A percentile compares a stretch with the other conserved stretches of the same genome.
These are phyloP conservation scores for Odontocerum albicorne DNA, from an alignment of 2,888 invertebrate species.

Conservation along the genomic window DNA sequence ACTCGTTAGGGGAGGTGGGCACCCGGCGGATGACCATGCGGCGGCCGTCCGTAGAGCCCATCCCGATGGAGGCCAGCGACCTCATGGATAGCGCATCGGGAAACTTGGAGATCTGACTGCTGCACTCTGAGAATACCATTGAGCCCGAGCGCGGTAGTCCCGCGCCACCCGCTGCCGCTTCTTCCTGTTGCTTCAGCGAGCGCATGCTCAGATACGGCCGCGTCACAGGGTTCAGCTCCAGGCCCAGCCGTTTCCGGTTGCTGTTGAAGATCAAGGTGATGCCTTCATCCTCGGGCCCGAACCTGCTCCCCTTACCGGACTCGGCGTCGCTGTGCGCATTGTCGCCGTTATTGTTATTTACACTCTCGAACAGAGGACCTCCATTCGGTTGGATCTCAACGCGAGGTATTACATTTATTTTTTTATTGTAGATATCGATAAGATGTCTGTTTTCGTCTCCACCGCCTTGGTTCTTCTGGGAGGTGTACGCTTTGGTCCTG, in stretches of 20 bases:
- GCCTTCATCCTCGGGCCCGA: slow-evolving; percentile 24
- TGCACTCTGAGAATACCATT: slow-evolving; percentile 63
- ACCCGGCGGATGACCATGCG: slow-evolving; percentile 83
- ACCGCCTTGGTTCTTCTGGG: background rate
- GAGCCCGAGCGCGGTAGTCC: slow-evolving; percentile 45
- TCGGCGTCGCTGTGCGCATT: slow-evolving; percentile 12
- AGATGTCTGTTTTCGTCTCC: slow-evolving; percentile 16
- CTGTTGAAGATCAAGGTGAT: slow-evolving; percentile 31
- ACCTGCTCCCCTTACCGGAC: background rate
- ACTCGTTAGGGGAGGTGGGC: slow-evolving; percentile 82
- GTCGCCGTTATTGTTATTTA: slow-evolving; percentile 5
- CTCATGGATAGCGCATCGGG: slow-evolving; percentile 74
- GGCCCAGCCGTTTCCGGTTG: slow-evolving; percentile 37
- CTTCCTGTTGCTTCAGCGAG: slow-evolving; percentile 46
- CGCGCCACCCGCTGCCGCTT: slow-evolving; percentile 44
- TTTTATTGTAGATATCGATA: slow-evolving; percentile 19
- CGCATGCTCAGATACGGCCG: slow-evolving; percentile 46
- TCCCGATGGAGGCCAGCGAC: slow-evolving; percentile 81
- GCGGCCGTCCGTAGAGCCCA: slow-evolving; percentile 87
- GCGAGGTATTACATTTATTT: slow-evolving; percentile 7
- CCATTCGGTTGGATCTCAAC: slow-evolving; percentile 1
- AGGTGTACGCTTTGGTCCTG: slow-evolving; percentile 25
- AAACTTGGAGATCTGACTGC: slow-evolving; percentile 54
- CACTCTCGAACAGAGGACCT: background rate
- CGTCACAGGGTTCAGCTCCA: slow-evolving; percentile 53